A percentile compares a stretch with the other conserved stretches of the same genome.
Conservation (phyloP, 2,113 vertebrate species). For the Aspidoscelis tigris region DNA sequence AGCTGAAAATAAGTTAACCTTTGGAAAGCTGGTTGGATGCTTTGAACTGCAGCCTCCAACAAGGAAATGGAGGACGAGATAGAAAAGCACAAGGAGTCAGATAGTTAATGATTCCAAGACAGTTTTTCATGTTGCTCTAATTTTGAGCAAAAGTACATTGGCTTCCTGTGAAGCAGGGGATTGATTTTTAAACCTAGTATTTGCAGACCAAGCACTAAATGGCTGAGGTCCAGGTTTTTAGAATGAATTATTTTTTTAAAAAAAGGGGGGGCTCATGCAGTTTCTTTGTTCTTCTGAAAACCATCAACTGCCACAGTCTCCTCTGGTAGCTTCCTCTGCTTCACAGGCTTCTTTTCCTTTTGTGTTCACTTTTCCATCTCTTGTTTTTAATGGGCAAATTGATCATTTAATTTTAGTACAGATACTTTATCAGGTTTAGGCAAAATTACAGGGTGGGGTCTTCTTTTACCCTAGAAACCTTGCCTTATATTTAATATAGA, state of each 20-base stretch:
- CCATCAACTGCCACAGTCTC: conserved; percentile 52
- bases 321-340: conserved; percentile 51
- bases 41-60: neutral
- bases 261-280: conserved; percentile 21
- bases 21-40: conserved; percentile 10
- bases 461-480: neutral
- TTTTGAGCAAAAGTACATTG: conserved; percentile 65
- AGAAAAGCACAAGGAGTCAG: conserved; percentile 40
- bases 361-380: neutral
- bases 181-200: conserved; percentile 70
- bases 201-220: conserved; percentile 65
- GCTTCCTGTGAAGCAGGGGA: conserved; percentile 66
- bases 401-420: conserved; percentile 39
- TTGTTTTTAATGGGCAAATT: conserved; percentile 28
- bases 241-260: conserved; percentile 64
- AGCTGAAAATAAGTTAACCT: conserved; percentile 42
- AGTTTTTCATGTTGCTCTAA: conserved; percentile 61
- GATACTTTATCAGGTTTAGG: conserved; percentile 7
- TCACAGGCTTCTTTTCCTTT: conserved; percentile 34
- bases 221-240: conserved; percentile 60
- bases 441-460: neutral
- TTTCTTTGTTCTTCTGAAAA: conserved; percentile 71
- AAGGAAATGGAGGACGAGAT: neutral
- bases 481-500: neutral
- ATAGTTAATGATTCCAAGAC: conserved; percentile 57